Base-by-base conservation (phyloP, 2,113 vertebrate genomes). In the Nyctibius bracteatus region DNA sequence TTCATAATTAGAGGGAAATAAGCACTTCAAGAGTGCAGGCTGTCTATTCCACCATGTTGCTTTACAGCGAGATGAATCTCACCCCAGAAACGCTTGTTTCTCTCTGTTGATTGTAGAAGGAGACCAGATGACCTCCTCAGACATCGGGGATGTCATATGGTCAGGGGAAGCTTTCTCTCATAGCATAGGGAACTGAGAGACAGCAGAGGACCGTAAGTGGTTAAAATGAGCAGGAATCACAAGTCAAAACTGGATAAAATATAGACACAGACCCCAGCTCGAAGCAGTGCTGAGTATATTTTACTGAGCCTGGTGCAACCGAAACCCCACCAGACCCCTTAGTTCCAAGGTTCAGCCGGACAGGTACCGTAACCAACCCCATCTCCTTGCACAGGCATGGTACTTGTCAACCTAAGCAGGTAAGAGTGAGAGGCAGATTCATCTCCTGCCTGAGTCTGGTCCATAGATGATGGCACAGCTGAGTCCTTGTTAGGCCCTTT, bases 121-220 rank as follows among this genome's bases (percentile, higher is more conserved):
- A 75, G 37, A 81, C 11, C 24, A 70, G 31, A 54, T 10, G 10
- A 52, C 8, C 30, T 49, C n/a, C 24, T 81, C 10, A 63, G 33
- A 57, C 16, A 55, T 1, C 0, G 0, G 67, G 52, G 39, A 28
- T 47, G 6, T 11, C 6, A 20, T 58, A 59, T 44, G 71, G 8
- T 33, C 33, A 85, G 27, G 44, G 12, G 39, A 90, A 49, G 72
- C 31, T 7, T 75, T 15, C 9, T 73, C 16, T 90, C 7, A 25
- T 22, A 74, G 4, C 28, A 19, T 15, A 15, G 21, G n/a, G 18
- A n/a, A 41, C 39, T 8, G 31, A 59, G 75, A 80, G 49, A 18
- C 10, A 30, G 8, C 43, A 72, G 43, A 46, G 87, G 83, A 75
- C 21, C 5, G 1, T 9, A n/a, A 47, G 31, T 3, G 20, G 63